Evolutionary conservation across 2,797 vertebrate genomes (phyloP), one percentile per base, ranked within the genome.

Genomic region (Lepilemur septentrionalis): DNA sequence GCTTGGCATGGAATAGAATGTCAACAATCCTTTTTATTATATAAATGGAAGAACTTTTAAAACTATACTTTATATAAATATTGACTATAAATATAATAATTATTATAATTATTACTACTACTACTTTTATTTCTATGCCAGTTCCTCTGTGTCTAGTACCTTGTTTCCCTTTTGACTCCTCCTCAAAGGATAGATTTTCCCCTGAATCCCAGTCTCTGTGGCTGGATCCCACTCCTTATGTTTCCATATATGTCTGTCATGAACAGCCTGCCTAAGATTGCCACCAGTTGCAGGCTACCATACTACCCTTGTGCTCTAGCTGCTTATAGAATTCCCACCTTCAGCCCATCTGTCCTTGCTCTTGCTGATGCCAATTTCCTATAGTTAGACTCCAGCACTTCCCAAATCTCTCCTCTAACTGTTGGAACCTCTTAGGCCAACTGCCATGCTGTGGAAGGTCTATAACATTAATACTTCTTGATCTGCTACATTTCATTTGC

Each of bases 41-140:
- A 50, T 38, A 43, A 46, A 59, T n/a, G 63, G 28, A 48, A 95
- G 41, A 72, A 81, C 5, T 59, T 88, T 82, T 59, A 57, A 78
- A 86, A 65, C 41, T 59, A 7, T 48, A 63, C 69, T 41, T n/a
- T 65, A 35, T 22, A 80, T 8, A 80, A 90, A 73, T 80, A 18
- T 35, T 90, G 41, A 67, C 30, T 69, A 69, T 87, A 76, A 87
- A 52, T 67, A 73, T 75, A 69, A 63, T 79, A 69, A 43, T 70
- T 63, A 72, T 15, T 59, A 67, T 46, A 11, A 61, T 70, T 57
- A 75, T 5, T 72, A 75, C 32, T 38, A 48, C 32, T 15, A 48
- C 32, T 88, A 78, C 35, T 85, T 85, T 93, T 89, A 73, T 30
- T 89, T 95, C 20, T 84, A 63, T 14, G 78, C 38, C 15, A 91